phyloP scores from a whole-genome alignment of 2,797 vertebrate genomes.

The Eospalax fontanierii region DNA sequence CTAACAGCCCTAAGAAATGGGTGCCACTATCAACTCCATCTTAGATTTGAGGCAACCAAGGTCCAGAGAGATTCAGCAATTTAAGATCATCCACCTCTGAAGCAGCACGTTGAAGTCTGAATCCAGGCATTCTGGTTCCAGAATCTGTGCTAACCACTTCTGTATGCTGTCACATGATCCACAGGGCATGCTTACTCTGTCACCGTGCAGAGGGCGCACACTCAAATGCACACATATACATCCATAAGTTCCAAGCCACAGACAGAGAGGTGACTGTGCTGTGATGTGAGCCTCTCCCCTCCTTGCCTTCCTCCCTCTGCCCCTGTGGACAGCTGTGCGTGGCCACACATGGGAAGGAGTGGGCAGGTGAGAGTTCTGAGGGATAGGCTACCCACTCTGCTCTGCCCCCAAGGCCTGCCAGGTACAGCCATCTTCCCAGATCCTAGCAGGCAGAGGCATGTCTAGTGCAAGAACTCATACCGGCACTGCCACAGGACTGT shows the following conservation, averaged over 20 bases:
- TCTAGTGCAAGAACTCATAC: constrained; percentile 76
- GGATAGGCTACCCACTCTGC: constrained; percentile 67
- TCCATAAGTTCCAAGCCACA: constrained; percentile 12
- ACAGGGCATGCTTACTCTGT: constrained; percentile 61
- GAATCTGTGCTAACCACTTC: constrained; percentile 42
- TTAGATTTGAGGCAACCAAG: constrained; percentile 15
- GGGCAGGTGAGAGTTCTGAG: constrained; percentile 55
- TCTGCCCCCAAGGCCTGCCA: constrained; percentile 65
- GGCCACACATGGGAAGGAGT: constrained; percentile 70
- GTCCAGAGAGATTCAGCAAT: not conserved
- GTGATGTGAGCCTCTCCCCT: constrained; percentile 49
- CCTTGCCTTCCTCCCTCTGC: not conserved
- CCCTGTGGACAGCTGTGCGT: constrained; percentile 35
- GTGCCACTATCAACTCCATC: constrained; percentile 8
- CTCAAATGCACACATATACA: constrained; percentile 28
- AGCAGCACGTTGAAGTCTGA: constrained; percentile 26
- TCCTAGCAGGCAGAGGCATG: constrained; percentile 75
- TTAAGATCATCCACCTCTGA: constrained; percentile 12
- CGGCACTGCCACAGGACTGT: constrained; percentile 47
- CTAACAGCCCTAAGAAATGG: not conserved
- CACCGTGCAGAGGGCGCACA: constrained; percentile 15
- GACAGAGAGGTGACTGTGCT: constrained; percentile 41
- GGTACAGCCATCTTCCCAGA: constrained; percentile 57
- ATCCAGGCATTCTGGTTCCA: constrained; percentile 54
- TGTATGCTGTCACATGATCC: constrained; percentile 68